Evolutionary conservation across 1,140 invertebrate species (phyloP).

Genomic region (Atta texana): DNA sequence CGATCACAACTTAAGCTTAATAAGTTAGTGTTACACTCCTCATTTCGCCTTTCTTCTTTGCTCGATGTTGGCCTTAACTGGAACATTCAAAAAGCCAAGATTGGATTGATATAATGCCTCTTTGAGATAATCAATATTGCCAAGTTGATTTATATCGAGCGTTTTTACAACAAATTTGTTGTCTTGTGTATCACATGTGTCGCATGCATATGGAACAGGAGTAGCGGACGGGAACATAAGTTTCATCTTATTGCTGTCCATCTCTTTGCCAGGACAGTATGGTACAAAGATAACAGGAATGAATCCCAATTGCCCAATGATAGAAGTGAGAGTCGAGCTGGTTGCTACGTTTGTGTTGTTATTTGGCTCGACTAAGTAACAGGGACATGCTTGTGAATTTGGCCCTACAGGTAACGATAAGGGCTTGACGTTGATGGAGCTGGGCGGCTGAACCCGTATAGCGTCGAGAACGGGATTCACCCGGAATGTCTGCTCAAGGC

Average conservation of each 20-base stretch:
- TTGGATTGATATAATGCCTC: conserved; percentile 72
- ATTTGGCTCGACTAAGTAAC: conserved; percentile 78
- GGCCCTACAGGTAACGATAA: conserved; percentile 78
- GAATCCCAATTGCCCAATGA: conserved; percentile 85
- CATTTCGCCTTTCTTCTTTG: conserved; percentile 65
- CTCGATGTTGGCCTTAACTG: conserved; percentile 50
- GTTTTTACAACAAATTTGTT: conserved; percentile 64
- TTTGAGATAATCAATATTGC: conserved; percentile 75
- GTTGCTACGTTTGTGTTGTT: conserved; percentile 66
- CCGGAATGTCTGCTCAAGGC: conserved; percentile 34
- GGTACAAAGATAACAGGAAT: conserved; percentile 88
- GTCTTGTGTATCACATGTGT: conserved; percentile 68
- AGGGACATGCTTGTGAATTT: conserved; percentile 79
- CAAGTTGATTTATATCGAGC: conserved; percentile 73
- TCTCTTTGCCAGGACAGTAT: conserved; percentile 86
- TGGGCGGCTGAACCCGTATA: conserved; percentile 77
- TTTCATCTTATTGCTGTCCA: conserved; percentile 84
- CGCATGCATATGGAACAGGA: conserved; percentile 83
- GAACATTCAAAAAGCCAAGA: conserved; percentile 79
- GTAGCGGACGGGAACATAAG: conserved; percentile 87
- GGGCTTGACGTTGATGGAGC: conserved; percentile 72
- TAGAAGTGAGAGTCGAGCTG: conserved; percentile 64
- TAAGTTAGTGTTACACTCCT: conserved; percentile 54
- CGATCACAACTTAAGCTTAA: conserved; percentile 5
- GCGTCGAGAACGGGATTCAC: conserved; percentile 64